Conservation (phyloP, 2,797 vertebrate genomes). For the Megaceryle alcyon region DNA sequence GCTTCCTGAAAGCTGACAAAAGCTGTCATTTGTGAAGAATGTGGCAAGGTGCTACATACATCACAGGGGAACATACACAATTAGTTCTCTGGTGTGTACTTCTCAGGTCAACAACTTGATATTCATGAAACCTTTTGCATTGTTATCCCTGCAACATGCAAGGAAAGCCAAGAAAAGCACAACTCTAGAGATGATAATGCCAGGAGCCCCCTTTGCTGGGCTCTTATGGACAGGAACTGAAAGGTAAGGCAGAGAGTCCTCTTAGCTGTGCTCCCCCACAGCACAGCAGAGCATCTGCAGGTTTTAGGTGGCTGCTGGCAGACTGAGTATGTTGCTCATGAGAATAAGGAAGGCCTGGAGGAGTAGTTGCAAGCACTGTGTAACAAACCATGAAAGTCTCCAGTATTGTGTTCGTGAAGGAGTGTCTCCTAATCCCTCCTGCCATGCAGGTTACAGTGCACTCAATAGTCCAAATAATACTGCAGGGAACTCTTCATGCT, state of each 20-base stretch:
- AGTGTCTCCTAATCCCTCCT: neutral
- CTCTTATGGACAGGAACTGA: neutral
- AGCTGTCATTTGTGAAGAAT: neutral
- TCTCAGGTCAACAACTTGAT: neutral
- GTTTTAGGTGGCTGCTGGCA: neutral
- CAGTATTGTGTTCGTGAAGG: neutral
- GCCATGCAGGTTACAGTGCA: neutral
- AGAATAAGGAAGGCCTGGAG: neutral
- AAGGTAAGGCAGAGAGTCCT: neutral
- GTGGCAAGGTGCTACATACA: neutral
- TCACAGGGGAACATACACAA: neutral
- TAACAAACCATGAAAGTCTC: neutral
- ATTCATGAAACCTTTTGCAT: neutral
- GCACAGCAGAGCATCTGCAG: neutral
- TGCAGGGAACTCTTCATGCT: neutral
- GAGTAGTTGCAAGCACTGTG: neutral
- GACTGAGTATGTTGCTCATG: fast-evolving
- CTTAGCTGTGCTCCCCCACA: neutral
- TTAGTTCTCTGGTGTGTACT: neutral
- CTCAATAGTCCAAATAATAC: neutral
- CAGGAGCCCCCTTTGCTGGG: neutral
- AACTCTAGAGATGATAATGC: neutral
- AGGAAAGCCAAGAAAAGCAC: neutral
- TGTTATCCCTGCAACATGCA: neutral
- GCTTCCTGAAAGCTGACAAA: neutral